Base-by-base conservation (phyloP, 2,888 invertebrate species). In the Ditula angustiorana region DNA sequence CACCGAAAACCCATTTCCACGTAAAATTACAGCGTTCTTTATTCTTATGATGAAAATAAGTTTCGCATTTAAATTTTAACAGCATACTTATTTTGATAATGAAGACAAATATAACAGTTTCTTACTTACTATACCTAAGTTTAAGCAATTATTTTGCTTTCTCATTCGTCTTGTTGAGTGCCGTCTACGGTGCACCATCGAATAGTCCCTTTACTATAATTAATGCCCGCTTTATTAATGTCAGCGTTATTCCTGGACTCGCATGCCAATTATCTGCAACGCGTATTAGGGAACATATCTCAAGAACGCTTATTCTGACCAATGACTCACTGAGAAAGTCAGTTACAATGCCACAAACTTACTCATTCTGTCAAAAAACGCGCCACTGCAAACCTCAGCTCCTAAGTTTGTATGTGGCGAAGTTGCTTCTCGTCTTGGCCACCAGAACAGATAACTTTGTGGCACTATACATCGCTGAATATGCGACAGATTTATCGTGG, bases 401-500 rank as follows among this genome's bases (percentile, higher is more conserved):
- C 23, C 19, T n/a, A 58, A 58, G 50, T 58, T 63, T 26, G 57
- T 52, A 58, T 10, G 63, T n/a, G 57, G 13, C 33, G 50, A 63
- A 57, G 57, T 58, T 58, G 41, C 30, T 50, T 63, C 57, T 57
- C 24, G 61, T 56, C 28, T 61, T 49, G 28, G 55, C 61, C 55
- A 55, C 13, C 44, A 33, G 57, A 63, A 63, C 41, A 44, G 44
- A 63, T 63, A 63, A 63, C 37, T 63, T 63, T 63, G 63, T 58
- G 57, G 57, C 57, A 63, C 63, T 63, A 58, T 64, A 64, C 64
- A 59, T 88, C 88, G 90, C 87, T 91, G 92, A 92, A 92, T 91
- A 91, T 88, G 88, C 89, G 92, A 91, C 92, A 91, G 92, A 92
- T 92, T 92, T 92, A 92, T 92, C 86, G 91, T 75, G 84, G 84